These are phyloP conservation scores for Troilus luridus DNA, from an alignment of 2,888 invertebrate genomes.

Conservation along the genomic window DNA sequence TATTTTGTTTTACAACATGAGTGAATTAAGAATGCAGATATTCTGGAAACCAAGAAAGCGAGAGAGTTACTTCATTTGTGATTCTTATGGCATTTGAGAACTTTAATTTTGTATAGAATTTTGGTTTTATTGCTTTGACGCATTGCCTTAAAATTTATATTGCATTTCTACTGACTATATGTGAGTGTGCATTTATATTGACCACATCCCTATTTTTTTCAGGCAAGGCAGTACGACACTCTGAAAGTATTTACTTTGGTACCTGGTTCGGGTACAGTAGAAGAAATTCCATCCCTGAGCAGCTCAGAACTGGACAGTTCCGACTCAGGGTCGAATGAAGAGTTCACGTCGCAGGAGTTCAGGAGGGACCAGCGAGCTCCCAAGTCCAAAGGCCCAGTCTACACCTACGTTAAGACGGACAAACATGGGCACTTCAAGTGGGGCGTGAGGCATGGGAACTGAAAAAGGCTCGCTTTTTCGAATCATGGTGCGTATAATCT, in stretches of 20 bases:
- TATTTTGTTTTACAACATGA: too few relatives aligned
- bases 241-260: conserved; percentile 58
- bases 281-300: conserved; percentile 14
- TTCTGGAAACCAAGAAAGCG: too few relatives aligned
- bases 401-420: conserved; percentile 86
- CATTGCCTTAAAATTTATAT: too few relatives aligned
- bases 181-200: too few relatives aligned
- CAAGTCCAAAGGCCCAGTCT: conserved; percentile 76
- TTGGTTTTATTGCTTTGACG: too few relatives aligned
- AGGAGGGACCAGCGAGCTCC: background rate
- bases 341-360: conserved; percentile 69
- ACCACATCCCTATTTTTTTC: background rate
- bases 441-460: conserved; percentile 79
- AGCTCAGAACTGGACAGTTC: conserved; percentile 43
- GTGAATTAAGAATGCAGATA: too few relatives aligned
- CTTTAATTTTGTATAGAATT: too few relatives aligned
- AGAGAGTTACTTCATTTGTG: too few relatives aligned
- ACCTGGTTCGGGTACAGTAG: background rate
- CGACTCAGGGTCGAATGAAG: conserved; percentile 61
- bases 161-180: too few relatives aligned
- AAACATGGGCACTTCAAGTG: conserved; percentile 87
- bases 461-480: background rate
- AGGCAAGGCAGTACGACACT: conserved; percentile 62
- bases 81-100: too few relatives aligned
- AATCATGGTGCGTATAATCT: background rate